Evolutionary conservation across 2,888 invertebrate species (phyloP).

Genomic region (Hanleya hanleyi): DNA sequence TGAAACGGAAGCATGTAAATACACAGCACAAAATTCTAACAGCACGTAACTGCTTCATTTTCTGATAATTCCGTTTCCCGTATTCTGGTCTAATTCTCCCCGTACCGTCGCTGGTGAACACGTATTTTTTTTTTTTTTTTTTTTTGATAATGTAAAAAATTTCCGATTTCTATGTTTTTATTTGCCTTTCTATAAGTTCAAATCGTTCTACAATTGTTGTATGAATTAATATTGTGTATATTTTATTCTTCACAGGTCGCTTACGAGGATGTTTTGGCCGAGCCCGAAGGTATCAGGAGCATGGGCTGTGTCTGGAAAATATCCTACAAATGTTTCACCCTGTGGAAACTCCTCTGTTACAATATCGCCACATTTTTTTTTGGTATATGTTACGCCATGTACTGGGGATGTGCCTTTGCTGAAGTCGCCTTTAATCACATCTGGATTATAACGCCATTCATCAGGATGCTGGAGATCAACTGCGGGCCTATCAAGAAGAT

Average conservation of each 20-base stretch:
- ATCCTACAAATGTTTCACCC: conserved; percentile 79
- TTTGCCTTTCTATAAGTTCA: too few species aligned
- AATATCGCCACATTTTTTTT: conserved; percentile 79
- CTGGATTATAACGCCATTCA: conserved; percentile 50
- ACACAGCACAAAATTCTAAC: too few species aligned
- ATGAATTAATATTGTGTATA: too few species aligned
- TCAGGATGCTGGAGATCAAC: conserved; percentile 74
- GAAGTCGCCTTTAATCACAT: conserved; percentile 77
- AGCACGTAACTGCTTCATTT: too few species aligned
- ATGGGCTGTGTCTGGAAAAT: conserved; percentile 83
- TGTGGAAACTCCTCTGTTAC: conserved; percentile 81
- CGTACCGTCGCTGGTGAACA: too few species aligned
- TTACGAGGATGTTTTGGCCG: conserved; percentile 44
- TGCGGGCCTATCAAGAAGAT: conserved; percentile 37
- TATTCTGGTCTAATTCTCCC: too few species aligned
- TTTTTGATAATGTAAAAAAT: too few species aligned
- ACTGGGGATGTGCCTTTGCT: conserved; percentile 73
- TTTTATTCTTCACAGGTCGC: conserved; percentile 75
- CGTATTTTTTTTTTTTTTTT: too few species aligned
- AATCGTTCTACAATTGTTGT: too few species aligned
- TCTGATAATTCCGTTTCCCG: too few species aligned
- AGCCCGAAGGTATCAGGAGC: conserved; percentile 18
- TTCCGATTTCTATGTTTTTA: too few species aligned
- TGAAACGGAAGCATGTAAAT: too few species aligned
- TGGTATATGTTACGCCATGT: conserved; percentile 80